Percentiles rank a stretch among this genome's conserved stretches.
These are phyloP conservation scores for Neogobius melanostomus DNA, from an alignment of 2,113 vertebrate genomes.

Conservation along the genomic window DNA sequence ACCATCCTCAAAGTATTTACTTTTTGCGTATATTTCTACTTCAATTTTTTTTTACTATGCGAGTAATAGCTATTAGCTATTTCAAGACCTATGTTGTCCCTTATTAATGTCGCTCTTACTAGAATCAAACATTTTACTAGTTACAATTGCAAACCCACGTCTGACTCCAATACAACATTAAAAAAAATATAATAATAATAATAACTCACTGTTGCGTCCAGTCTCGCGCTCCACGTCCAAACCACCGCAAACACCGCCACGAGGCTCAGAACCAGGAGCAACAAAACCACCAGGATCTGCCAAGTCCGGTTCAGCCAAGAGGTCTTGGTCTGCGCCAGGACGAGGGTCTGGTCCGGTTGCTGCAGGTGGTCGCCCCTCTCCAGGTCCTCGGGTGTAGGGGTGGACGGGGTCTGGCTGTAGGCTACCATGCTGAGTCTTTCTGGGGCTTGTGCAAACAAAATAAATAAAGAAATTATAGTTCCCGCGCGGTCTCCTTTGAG, in stretches of 20 bases:
- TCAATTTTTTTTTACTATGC: no score
- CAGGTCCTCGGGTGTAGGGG: slow-evolving; percentile 44
- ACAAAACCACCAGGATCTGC: slow-evolving; percentile 42
- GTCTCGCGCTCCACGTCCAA: slow-evolving; percentile 39
- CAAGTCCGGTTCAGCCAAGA: slow-evolving; percentile 41
- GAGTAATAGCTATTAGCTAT: no score
- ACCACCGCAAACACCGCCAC: slow-evolving; percentile 45
- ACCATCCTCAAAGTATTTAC: no score
- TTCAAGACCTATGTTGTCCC: no score
- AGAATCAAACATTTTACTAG: no score
- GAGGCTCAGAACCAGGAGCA: slow-evolving; percentile 35
- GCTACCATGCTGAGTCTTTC: slow-evolving; percentile 45
- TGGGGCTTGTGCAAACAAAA: no score
- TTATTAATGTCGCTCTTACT: no score
- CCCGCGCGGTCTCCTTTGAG: slow-evolving; percentile 30
- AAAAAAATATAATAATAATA: no score
- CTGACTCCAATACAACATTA: no score
- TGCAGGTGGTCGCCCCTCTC: slow-evolving; percentile 28
- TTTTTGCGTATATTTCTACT: no score
- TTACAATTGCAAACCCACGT: no score
- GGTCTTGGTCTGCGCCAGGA: slow-evolving; percentile 49
- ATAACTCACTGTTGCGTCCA: slow-evolving; percentile 34
- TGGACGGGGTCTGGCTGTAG: slow-evolving; percentile 31
- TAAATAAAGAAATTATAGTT: background rate
- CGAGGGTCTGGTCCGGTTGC: slow-evolving; percentile 33